Base-by-base conservation (phyloP, 2,113 vertebrate genomes). In the Microtus oregoni region DNA sequence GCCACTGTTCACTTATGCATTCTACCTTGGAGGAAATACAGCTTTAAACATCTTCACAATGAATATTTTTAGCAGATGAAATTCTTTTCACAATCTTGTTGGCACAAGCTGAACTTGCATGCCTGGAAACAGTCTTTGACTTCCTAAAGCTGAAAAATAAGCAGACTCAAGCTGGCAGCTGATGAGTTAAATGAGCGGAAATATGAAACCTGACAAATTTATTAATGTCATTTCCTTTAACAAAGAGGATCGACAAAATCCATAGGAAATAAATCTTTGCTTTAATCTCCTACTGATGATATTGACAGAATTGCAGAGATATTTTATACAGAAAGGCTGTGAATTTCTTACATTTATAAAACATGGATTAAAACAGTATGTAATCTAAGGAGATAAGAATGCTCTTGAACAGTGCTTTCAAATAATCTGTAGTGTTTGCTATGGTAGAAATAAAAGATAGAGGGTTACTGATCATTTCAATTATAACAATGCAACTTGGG, bases 151-250 rank as follows among this genome's bases (percentile, higher is more conserved):
- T 58, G 44, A 94, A 93, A 83, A 96, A 81, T 93, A 94, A 94
- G 89, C 90, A 94, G 77, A 41, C 52, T 96, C 75, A 83, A 92
- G 88, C 68, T 94, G 95, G 83, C 89, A 92, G 65, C 94, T 95
- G 95, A 97, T 96, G 94, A 96, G 88, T 92, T 97, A 98, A 97
- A 90, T 94, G 91, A 96, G 63, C 79, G 87, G 67, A 95, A 97
- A 90, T 97, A 86, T 92, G 68, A 97, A 95, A 67, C 82, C 85
- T 96, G 90, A 96, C 32, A 96, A 95, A 95, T 97, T 95, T 92
- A 87, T 97, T 98, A 95, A 85, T 98, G 94, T 70, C 91, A 94
- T 98, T 98, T 98, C 63, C 96, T 98, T 96, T 96, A 98, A 97
- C 90, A 95, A 91, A 96, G 96, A 97, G 96, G 94, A 97, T 97